phyloP scores from a whole-genome alignment of 2,888 invertebrate species.

The Cabera pusaria region DNA sequence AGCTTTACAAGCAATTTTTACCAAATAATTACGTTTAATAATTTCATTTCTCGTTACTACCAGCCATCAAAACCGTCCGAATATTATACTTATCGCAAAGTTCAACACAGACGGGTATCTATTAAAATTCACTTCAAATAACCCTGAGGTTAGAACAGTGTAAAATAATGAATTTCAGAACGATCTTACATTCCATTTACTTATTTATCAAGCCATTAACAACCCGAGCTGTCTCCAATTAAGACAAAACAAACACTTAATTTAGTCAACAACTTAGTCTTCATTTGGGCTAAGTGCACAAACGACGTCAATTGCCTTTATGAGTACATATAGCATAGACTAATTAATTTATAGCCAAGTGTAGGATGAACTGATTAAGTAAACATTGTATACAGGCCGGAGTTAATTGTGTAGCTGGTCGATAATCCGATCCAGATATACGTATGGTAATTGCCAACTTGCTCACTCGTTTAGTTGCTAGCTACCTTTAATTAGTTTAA shows the following conservation, averaged over 20 bases:
- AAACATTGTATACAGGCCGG: constrained; percentile 43
- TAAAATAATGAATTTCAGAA: neutral
- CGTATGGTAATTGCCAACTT: constrained; percentile 47
- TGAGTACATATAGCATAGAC: constrained; percentile 16
- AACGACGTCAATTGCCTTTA: constrained; percentile 16
- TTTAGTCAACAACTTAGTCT: constrained; percentile 12
- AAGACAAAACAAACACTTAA: constrained; percentile 8
- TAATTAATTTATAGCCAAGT: constrained; percentile 29
- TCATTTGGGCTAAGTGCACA: constrained; percentile 15
- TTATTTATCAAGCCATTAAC: constrained; percentile 8
- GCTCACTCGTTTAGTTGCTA: constrained; percentile 44
- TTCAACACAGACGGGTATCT: too few relatives aligned
- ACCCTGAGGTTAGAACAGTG: too few relatives aligned
- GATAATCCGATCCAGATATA: constrained; percentile 56
- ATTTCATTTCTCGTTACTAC: too few relatives aligned
- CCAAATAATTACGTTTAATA: too few relatives aligned
- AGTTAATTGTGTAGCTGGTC: constrained; percentile 59
- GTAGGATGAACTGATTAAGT: constrained; percentile 28
- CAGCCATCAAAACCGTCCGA: too few relatives aligned
- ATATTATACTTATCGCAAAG: too few relatives aligned
- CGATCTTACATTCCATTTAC: constrained; percentile 5
- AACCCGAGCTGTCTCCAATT: constrained; percentile 1
- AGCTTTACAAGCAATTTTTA: too few relatives aligned
- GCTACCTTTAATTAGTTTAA: constrained; percentile 45
- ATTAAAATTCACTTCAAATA: too few relatives aligned